A percentile compares a stretch with the other conserved stretches of the same genome.
These are phyloP conservation scores for Gambusia affinis DNA, from an alignment of 2,113 vertebrate genomes.

Conservation along the genomic window DNA sequence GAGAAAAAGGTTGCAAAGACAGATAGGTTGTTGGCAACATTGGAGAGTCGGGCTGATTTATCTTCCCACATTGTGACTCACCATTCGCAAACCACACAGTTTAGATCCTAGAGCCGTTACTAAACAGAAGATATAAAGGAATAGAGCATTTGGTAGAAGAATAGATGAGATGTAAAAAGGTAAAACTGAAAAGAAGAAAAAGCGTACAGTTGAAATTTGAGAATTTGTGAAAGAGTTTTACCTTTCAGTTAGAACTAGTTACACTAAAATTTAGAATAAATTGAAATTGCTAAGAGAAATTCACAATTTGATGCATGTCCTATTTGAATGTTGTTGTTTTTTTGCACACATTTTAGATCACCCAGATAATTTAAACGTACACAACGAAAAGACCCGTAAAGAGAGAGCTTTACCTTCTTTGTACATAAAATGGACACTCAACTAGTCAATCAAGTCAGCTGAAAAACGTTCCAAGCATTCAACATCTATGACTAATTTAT, in stretches of 20 bases:
- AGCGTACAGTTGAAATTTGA: neutral
- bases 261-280: neutral
- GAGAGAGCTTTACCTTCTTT: neutral
- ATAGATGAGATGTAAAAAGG: neutral
- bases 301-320: no score
- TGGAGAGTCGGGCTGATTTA: conserved; percentile 67
- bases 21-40: conserved; percentile 50
- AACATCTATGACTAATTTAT: neutral
- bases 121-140: conserved; percentile 28
- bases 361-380: no score
- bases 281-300: no score
- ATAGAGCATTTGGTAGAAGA: conserved; percentile 9
- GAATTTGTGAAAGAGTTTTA: neutral
- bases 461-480: neutral
- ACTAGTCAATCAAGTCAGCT: neutral
- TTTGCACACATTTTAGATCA: no score
- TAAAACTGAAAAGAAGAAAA: neutral
- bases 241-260: neutral
- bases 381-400: neutral
- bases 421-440: neutral
- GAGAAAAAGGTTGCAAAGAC: conserved; percentile 43
- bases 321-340: no score
- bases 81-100: conserved; percentile 63
- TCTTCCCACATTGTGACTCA: conserved; percentile 78
- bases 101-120: conserved; percentile 64